phyloP scores from a whole-genome alignment of 2,113 vertebrate genomes.

The Damaliscus lunatus region DNA sequence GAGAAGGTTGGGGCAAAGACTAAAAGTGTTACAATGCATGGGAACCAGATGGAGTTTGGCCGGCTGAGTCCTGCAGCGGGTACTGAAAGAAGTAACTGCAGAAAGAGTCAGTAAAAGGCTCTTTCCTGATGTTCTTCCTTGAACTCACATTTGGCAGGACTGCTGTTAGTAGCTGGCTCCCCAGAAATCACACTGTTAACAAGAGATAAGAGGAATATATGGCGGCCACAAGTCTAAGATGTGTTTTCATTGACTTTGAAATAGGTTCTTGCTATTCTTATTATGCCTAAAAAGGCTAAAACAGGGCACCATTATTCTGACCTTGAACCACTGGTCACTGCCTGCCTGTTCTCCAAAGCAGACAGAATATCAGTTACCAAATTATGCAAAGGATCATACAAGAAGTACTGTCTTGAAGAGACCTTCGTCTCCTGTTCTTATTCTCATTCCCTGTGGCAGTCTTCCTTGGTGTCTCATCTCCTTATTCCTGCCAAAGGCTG shows the following conservation, averaged over 20 bases:
- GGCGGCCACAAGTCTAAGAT: background rate
- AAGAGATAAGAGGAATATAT: background rate
- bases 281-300: background rate
- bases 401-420: background rate
- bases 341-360: background rate
- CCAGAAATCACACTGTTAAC: background rate
- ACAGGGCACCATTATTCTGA: background rate
- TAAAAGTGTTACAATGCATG: background rate
- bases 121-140: background rate
- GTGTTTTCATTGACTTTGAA: background rate
- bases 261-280: background rate
- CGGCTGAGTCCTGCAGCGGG: background rate
- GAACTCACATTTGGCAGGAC: background rate
- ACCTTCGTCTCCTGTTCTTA: background rate
- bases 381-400: background rate
- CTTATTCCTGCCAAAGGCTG: background rate
- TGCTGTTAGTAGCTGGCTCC: background rate
- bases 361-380: background rate
- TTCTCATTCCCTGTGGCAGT: background rate
- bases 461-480: background rate
- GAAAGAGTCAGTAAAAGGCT: background rate
- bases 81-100: background rate
- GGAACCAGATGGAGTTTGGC: background rate
- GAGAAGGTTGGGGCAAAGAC: constrained; percentile 1
- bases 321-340: background rate